Percentiles rank a stretch among this genome's conserved stretches.
Evolutionary conservation across 2,113 vertebrate genomes (phyloP).

Genomic region (Polypterus senegalus): DNA sequence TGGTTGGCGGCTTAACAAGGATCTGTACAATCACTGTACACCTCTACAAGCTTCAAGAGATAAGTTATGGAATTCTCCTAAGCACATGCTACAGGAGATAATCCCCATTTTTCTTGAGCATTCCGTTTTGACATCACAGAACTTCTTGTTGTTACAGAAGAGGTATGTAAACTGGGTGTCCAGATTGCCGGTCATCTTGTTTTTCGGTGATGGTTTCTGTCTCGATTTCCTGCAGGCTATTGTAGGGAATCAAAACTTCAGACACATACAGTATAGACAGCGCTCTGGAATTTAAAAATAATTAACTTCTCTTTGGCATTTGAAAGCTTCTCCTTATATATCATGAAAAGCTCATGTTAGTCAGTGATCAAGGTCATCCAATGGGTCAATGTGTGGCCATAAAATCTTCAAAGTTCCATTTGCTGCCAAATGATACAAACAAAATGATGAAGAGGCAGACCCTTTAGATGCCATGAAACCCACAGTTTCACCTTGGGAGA

Average conservation of each 20-base stretch:
- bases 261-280: not conserved
- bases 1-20: slow-evolving; percentile 92
- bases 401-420: no score
- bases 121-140: slow-evolving; percentile 90
- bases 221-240: slow-evolving; percentile 86
- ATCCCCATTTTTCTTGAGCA: slow-evolving; percentile 79
- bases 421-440: no score
- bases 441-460: no score
- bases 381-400: no score
- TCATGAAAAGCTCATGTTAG: no score
- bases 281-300: no score
- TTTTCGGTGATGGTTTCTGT: slow-evolving; percentile 79
- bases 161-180: slow-evolving; percentile 84
- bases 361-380: no score
- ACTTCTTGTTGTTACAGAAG: slow-evolving; percentile 85
- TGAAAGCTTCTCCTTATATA: no score
- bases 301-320: no score
- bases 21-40: slow-evolving; percentile 85
- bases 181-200: slow-evolving; percentile 77
- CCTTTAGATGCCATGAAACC: no score
- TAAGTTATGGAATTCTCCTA: slow-evolving; percentile 90
- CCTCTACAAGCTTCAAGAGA: slow-evolving; percentile 84
- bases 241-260: no score
- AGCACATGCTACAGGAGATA: slow-evolving; percentile 80
- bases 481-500: no score